Base-by-base conservation (phyloP, 2,113 vertebrate genomes). In the Neopipo cinnamomea region DNA sequence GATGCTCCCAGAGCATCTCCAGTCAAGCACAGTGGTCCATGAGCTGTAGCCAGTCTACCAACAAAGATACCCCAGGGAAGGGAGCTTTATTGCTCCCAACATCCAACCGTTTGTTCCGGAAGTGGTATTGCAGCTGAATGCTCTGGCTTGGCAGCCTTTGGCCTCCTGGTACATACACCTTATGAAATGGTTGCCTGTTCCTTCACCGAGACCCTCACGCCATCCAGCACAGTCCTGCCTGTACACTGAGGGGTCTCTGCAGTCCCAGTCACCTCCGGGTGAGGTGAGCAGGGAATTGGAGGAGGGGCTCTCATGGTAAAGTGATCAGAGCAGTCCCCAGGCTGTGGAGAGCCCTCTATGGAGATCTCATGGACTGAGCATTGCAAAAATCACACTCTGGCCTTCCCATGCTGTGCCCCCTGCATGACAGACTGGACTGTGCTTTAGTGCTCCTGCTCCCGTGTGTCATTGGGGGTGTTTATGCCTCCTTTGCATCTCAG, bases 201-300 rank as follows among this genome's bases (percentile, higher is more conserved):
- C 76, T 82, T 74, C 74, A 31, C 24, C 0, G 4, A 90, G 61
- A 33, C 39, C 31, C 17, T 65, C 62, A 20, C 6, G 2, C 4
- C 11, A 9, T 6, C 55, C 78, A 68, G 33, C 61, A 30, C 6
- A 22, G 56, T 19, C 70, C 47, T 67, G 62, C 49, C 37, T 59
- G 47, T 9, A 6, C 0, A 0, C 39, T 24, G 35, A 50, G 30
- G 23, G 25, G 3, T 67, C 31, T 66, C 65, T 59, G 52, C n/a
- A 71, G 13, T 14, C 37, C 8, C 1, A 1, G 21, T 17, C 53
- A 50, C 41, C 33, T 19, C 41, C 24, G 67, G 23, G 23, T 2
- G 76, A 42, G 25, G n/a, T 27, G 65, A 72, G 39, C 42, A 56
- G 68, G 44, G 53, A 84, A 2, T 1, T 56, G 76, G 44, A 53